Evolutionary conservation across 2,888 invertebrate genomes (phyloP).

Genomic region (Microctonus hyperodae): DNA sequence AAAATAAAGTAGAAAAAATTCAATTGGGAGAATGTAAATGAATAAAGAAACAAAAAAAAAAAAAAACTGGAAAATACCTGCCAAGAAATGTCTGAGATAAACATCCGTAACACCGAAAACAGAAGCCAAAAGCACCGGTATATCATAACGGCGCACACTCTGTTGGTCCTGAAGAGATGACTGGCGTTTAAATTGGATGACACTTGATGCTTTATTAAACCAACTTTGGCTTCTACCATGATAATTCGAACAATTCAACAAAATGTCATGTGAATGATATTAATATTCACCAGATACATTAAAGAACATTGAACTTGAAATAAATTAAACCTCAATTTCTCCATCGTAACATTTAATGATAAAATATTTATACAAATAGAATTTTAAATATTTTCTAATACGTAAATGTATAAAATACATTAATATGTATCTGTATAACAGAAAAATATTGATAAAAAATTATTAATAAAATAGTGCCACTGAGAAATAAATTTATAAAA

Average conservation of each 20-base stretch:
- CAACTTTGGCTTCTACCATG: background rate
- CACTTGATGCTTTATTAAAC: conserved; percentile 28
- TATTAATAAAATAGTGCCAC: no score
- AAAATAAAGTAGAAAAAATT: background rate
- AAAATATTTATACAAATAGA: no score
- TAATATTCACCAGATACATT: no score
- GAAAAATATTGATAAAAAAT: no score
- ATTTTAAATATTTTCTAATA: no score
- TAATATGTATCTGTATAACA: no score
- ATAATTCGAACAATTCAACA: background rate
- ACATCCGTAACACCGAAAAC: conserved; percentile 54
- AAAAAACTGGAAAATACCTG: background rate
- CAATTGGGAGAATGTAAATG: background rate
- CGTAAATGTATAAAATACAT: no score
- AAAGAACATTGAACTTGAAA: no score
- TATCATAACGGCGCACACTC: conserved; percentile 45
- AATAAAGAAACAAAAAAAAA: background rate
- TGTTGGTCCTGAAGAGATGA: conserved; percentile 4
- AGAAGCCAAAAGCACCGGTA: conserved; percentile 51
- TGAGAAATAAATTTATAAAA: background rate
- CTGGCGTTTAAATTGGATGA: conserved; percentile 31
- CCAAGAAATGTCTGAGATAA: conserved; percentile 20
- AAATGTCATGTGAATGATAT: no score
- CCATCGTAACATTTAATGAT: no score
- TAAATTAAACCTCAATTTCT: no score